phyloP scores from a whole-genome alignment of 2,113 vertebrate species.

The Acrocephalus kingi region DNA sequence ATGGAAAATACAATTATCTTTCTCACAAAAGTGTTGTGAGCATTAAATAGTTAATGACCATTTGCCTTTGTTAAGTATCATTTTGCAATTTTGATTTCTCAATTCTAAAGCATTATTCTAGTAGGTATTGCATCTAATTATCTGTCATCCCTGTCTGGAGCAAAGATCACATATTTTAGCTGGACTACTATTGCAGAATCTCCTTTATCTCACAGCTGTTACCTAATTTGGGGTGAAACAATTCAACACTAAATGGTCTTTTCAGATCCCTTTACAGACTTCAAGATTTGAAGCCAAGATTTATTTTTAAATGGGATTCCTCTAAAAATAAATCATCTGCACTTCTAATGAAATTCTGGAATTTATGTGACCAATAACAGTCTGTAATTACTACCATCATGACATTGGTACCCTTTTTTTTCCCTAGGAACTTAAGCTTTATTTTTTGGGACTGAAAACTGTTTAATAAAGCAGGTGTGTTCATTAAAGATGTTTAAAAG shows the following conservation, averaged over 20 bases:
- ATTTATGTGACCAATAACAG: neutral
- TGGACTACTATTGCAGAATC: neutral
- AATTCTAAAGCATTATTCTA: neutral
- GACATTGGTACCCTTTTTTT: neutral
- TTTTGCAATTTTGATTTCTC: slow-evolving; percentile 58
- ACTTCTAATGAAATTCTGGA: neutral
- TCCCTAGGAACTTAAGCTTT: neutral
- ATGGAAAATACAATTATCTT: neutral
- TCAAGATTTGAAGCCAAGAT: neutral
- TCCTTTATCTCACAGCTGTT: neutral
- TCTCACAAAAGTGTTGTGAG: neutral
- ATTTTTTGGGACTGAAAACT: neutral
- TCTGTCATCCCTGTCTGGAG: neutral
- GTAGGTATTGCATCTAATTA: neutral
- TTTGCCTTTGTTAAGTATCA: neutral
- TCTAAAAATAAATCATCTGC: neutral
- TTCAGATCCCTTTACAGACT: neutral
- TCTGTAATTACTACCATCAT: neutral
- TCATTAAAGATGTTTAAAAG: neutral
- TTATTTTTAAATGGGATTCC: neutral
- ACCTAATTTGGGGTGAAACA: neutral
- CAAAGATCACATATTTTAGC: neutral
- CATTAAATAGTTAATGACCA: slow-evolving; percentile 21
- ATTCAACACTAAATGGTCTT: neutral
- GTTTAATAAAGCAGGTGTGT: neutral